These are phyloP conservation scores for Habroteleia sp. DNA, from an alignment of 2,888 invertebrate species.

Conservation along the genomic window DNA sequence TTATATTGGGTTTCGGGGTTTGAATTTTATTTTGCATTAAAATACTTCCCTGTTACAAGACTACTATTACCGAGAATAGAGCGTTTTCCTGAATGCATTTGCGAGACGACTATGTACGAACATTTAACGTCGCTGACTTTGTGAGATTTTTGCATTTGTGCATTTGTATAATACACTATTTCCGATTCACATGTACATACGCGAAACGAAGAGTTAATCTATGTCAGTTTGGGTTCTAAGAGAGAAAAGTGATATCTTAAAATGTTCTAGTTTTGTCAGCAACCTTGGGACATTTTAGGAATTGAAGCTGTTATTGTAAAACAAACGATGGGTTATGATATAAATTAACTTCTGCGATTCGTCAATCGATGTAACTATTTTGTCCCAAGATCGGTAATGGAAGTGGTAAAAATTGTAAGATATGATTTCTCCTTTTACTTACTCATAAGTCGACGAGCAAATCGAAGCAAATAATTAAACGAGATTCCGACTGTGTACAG, in stretches of 20 bases:
- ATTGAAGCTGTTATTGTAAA: too few relatives aligned
- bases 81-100: neutral
- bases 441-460: neutral
- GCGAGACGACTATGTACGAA: slow-evolving; percentile 1
- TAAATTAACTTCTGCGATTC: too few relatives aligned
- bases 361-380: too few relatives aligned
- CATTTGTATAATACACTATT: slow-evolving; percentile 38
- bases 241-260: too few relatives aligned
- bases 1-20: neutral
- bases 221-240: slow-evolving; percentile 5
- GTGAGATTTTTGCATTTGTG: slow-evolving; percentile 35
- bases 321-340: too few relatives aligned
- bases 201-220: slow-evolving; percentile 19
- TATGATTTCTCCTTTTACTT: slow-evolving; percentile 1
- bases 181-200: slow-evolving; percentile 34
- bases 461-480: slow-evolving; percentile 2
- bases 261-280: too few relatives aligned
- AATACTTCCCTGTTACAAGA: neutral
- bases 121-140: slow-evolving; percentile 1
- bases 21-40: neutral
- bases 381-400: too few relatives aligned
- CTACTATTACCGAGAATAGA: slow-evolving; percentile 5
- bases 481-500: slow-evolving; percentile 35
- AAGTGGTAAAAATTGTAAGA: too few relatives aligned
- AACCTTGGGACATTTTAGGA: too few relatives aligned